These are phyloP conservation scores for Cyaniris semiargus DNA, from an alignment of 2,888 invertebrate species.

Conservation along the genomic window DNA sequence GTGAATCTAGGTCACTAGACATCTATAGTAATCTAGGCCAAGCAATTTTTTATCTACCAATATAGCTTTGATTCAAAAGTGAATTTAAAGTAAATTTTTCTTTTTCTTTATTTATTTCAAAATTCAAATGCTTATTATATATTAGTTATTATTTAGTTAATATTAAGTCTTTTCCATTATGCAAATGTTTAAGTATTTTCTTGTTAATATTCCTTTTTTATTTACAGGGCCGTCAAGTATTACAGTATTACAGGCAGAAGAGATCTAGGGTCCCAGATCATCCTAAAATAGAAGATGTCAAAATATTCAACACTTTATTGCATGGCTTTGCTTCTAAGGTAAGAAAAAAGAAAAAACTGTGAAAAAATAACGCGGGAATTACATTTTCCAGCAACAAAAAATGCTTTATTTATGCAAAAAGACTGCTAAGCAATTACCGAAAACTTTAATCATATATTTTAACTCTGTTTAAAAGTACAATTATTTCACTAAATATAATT, in stretches of 20 bases:
- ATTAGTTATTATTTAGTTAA: too few species aligned
- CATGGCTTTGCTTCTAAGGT: constrained; percentile 85
- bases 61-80: background rate
- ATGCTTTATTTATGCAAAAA: too few species aligned
- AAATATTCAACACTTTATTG: constrained; percentile 84
- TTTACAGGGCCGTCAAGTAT: constrained; percentile 64
- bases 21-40: background rate
- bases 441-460: too few species aligned
- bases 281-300: constrained; percentile 69
- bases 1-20: background rate
- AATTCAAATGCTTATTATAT: too few species aligned
- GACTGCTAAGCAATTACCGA: too few species aligned
- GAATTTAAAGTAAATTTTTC: too few species aligned
- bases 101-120: background rate
- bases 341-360: constrained; percentile 33
- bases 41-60: background rate
- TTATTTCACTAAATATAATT: too few species aligned
- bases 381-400: too few species aligned
- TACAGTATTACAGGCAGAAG: constrained; percentile 67
- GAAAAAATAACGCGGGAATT: too few species aligned
- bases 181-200: too few species aligned
- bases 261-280: constrained; percentile 51
- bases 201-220: background rate
- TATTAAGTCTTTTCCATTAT: too few species aligned
- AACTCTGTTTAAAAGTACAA: too few species aligned